Percentiles rank a stretch among this genome's conserved stretches.
phyloP scores from a whole-genome alignment of 1,140 invertebrate genomes.

The Diachasmimorpha longicaudata region DNA sequence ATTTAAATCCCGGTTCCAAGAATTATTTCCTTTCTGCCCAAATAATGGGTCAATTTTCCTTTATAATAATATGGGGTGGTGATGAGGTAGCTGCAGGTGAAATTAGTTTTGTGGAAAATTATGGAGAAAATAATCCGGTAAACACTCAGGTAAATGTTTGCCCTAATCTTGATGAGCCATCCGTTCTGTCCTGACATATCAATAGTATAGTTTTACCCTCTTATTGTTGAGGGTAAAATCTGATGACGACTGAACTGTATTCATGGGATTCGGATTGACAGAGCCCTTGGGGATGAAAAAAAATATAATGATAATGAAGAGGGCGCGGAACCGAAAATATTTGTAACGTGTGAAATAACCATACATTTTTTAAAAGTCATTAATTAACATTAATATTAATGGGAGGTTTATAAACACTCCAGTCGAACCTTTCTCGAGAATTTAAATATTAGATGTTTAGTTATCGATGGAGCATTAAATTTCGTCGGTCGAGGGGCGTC shows the following conservation, averaged over 20 bases:
- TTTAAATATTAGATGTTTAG: too few relatives aligned
- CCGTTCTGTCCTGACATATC: background rate
- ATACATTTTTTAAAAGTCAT: too few relatives aligned
- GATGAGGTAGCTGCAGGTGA: background rate
- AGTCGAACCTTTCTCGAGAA: too few relatives aligned
- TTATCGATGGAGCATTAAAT: too few relatives aligned
- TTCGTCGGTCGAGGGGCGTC: too few relatives aligned
- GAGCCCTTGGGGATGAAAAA: background rate
- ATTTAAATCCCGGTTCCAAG: background rate
- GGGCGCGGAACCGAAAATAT: background rate
- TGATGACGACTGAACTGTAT: background rate
- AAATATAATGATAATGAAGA: background rate
- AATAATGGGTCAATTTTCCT: too few relatives aligned
- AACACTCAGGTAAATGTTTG: background rate
- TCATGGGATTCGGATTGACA: background rate
- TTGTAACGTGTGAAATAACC: too few relatives aligned
- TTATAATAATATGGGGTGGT: too few relatives aligned
- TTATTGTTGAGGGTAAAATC: background rate
- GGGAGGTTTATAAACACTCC: too few relatives aligned
- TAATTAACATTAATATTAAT: too few relatives aligned
- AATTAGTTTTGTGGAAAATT: too few relatives aligned
- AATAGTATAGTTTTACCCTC: background rate
- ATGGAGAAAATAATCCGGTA: background rate
- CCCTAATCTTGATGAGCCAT: background rate
- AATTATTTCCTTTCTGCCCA: too few relatives aligned